Conservation (phyloP, 2,113 vertebrate genomes). For the Lonchura striata region DNA sequence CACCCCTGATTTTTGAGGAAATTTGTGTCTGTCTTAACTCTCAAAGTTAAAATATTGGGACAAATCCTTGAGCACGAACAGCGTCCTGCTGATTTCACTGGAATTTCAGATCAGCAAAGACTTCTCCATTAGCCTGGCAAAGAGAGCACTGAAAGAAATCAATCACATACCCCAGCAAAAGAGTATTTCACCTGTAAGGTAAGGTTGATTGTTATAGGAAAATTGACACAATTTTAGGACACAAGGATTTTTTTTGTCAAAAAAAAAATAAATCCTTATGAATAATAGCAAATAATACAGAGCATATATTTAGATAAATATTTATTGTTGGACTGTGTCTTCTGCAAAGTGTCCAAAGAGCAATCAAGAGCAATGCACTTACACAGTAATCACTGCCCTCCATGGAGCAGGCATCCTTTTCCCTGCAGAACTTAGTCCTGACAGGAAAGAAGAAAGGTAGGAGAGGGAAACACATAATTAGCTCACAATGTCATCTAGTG, state of each 20-base stretch:
- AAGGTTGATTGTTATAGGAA: neutral
- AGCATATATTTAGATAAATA: neutral
- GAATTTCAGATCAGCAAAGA: neutral
- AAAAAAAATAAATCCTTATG: neutral
- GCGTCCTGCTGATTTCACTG: rapidly evolving
- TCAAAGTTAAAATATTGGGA: neutral
- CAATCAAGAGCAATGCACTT: neutral
- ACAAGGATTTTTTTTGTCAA: neutral
- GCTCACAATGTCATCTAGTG: neutral
- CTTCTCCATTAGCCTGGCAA: neutral
- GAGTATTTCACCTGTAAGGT: neutral
- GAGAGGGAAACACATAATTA: neutral
- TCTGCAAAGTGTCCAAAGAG: neutral
- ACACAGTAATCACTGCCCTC: neutral
- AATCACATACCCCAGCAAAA: neutral
- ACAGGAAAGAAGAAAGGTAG: neutral
- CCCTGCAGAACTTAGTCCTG: neutral
- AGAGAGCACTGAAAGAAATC: neutral
- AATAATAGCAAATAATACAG: neutral
- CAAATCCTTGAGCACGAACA: neutral
- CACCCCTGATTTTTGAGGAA: neutral
- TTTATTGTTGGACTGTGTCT: neutral
- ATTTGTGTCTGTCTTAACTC: neutral
- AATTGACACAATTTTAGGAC: neutral
- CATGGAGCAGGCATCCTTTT: neutral